Evolutionary conservation across 2,797 vertebrate species (phyloP).

Genomic region (Alosa sapidissima): DNA sequence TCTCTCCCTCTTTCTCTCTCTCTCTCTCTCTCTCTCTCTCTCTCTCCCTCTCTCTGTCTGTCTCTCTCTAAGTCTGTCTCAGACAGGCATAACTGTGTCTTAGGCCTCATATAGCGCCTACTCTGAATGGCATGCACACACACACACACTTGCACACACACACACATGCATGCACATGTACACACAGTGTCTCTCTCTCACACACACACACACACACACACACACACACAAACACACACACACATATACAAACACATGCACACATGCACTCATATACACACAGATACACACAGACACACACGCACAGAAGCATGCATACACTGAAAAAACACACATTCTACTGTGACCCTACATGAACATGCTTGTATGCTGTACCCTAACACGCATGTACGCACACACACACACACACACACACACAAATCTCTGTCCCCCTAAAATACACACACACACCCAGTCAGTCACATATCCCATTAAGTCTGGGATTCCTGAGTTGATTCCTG

Average conservation of each 20-base stretch:
- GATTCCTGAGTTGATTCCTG: slow-evolving; percentile 23
- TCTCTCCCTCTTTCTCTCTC: background rate
- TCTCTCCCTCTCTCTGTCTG: background rate
- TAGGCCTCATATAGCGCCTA: background rate
- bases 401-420: slow-evolving; percentile 10
- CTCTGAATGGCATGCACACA: background rate
- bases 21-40: too few relatives aligned
- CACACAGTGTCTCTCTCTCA: too few relatives aligned
- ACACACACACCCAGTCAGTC: background rate
- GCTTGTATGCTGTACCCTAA: background rate
- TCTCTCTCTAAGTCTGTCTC: background rate
- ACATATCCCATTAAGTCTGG: slow-evolving; percentile 26
- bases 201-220: too few relatives aligned
- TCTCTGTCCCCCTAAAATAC: slow-evolving; percentile 3
- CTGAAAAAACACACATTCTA: background rate
- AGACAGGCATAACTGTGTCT: background rate
- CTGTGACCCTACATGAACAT: too few relatives aligned
- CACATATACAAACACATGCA: background rate
- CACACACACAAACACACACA: background rate
- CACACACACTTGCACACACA: background rate
- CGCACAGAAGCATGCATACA: background rate
- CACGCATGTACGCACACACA: background rate
- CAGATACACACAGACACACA: background rate
- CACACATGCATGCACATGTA: background rate
- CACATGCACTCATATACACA: background rate